Evolutionary conservation across 2,797 vertebrate genomes (phyloP).

Genomic region (Morelia viridis): DNA sequence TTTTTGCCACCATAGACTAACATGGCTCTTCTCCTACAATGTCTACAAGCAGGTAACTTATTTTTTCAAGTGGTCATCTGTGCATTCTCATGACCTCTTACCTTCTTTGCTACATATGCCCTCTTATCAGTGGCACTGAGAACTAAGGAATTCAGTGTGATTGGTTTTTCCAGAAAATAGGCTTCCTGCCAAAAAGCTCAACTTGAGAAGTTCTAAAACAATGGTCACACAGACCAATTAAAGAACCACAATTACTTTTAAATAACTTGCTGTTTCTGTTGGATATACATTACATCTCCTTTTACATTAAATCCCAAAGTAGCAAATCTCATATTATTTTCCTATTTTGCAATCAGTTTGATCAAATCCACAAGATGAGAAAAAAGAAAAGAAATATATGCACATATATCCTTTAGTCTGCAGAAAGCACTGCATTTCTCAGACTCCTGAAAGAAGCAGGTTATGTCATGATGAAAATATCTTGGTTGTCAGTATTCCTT

Average conservation of each 20-base stretch:
- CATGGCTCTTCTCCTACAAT: background rate
- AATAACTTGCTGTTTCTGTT: background rate
- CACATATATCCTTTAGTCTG: background rate
- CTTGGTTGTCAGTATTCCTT: no score
- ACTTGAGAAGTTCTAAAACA: background rate
- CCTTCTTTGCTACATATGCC: background rate
- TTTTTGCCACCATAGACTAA: background rate
- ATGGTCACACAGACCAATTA: background rate
- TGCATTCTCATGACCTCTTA: background rate
- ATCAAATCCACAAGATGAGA: background rate
- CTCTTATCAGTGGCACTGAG: background rate
- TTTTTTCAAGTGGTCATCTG: background rate
- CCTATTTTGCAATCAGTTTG: background rate
- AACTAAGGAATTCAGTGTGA: background rate
- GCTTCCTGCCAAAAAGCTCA: background rate
- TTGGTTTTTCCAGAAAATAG: background rate
- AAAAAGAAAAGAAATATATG: background rate
- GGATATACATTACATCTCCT: background rate
- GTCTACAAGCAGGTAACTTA: background rate
- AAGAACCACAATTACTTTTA: background rate
- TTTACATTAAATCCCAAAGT: background rate
- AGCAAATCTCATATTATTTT: background rate
- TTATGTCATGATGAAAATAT: background rate
- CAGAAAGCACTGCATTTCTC: background rate
- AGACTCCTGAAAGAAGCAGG: background rate